Base-by-base conservation (phyloP, 2,797 vertebrate genomes). In the Manis crassicaudata region DNA sequence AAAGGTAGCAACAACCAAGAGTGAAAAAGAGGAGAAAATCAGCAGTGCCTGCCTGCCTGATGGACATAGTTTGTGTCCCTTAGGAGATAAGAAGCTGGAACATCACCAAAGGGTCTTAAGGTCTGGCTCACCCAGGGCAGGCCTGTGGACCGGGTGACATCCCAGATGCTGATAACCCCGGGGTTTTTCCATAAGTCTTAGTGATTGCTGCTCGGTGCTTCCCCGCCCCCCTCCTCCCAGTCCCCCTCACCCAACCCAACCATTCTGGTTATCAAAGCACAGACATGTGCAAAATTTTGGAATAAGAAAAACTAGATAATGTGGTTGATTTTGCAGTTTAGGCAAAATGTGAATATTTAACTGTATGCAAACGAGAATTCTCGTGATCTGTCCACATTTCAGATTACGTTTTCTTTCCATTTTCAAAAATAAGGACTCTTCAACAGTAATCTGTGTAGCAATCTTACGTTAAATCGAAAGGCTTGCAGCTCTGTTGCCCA, bases 401-500 rank as follows among this genome's bases (percentile, higher is more conserved):
- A 63, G 29, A 68, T 70, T 68, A 40, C n/a, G 18, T 43, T 73
- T 40, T 85, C 32, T 11, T 88, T 35, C 40, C 27, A n/a, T 81
- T 96, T 96, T 52, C 4, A 92, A 88, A 96, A 96, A 50, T 70
- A 56, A 94, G 35, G 7, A 43, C 40, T 50, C 32, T 70, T 91
- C 46, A 76, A 40, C 46, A 65, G 18, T 95, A 83, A 88, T 72
- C 43, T 88, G 32, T 54, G 52, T 62, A 60, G 50, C 54, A 91
- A 94, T 88, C 60, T 91, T 27, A 88, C 9, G 52, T 18, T 63
- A 40, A 82, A 85, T 72, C 2, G 14, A 90, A 73, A 72, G 52
- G 8, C 72, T 85, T 70, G 43, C 9, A 60, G 83, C 32, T 29
- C 35, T 52, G 5, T 70, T 60, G 58, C 37, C 70, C 60, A 83